Evolutionary conservation across 2,797 vertebrate genomes (phyloP), one percentile per base, ranked within the genome.

Genomic region (Tapera naevia): DNA sequence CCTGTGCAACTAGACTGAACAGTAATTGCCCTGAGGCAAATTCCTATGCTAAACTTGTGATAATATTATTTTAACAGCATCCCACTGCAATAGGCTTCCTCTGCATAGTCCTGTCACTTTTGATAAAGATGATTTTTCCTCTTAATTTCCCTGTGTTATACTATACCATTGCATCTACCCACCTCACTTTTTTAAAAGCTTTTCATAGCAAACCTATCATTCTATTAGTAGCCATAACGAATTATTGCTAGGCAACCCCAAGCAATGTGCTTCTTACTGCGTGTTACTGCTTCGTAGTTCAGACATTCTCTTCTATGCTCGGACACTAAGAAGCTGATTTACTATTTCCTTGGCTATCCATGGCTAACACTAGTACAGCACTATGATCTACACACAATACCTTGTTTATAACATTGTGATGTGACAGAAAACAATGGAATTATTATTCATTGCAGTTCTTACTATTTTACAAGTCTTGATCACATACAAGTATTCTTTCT

Each of bases 241-340:
- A 91, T 89, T 86, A 92, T 80, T 95, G 76, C 86, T 89, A 95
- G 71, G 91, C 74, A 97, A 89, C 79, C 50, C 61, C 81, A 85
- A 89, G 58, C 76, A 88, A 50, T 81, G 16, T 17, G 32, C 41
- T 80, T 24, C n/a, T 48, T 74, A 17, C 43, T 33, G 19, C 7
- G 4, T 75, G 35, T 61, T 88, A 61, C 58, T 71, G 54, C 48
- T 89, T 76, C 80, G 50, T 58, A 54, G 28, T 66, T 56, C 71
- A 87, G 66, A 88, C 32, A 51, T 28, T 48, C 22, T 39, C 15
- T 91, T 89, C 64, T 51, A 32, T 10, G n/a, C 41, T 57, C 80
- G 28, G 83, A 74, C 1, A 30, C 21, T 33, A 53, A 46, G 53
- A 73, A 70, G 41, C 6, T 2, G 24, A 33, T 57, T 60, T 80